Conservation (phyloP, 2,888 invertebrate species). For the Cantharis rufa region DNA sequence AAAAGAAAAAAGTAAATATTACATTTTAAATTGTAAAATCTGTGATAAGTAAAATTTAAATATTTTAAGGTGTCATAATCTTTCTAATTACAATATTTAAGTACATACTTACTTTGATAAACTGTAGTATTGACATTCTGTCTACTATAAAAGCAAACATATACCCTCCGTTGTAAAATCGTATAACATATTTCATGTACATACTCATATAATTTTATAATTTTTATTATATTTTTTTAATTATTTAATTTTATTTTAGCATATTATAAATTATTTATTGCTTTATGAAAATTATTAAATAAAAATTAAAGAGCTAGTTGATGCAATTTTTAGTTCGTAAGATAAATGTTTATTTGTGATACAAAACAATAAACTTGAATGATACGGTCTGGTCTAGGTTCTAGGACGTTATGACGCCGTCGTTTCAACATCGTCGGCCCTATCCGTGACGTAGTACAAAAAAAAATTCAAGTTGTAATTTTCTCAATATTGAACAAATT, state of each 20-base stretch:
- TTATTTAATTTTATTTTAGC: not conserved
- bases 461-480: too few species aligned
- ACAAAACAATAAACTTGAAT: too few species aligned
- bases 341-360: too few species aligned
- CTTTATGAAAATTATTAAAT: not conserved
- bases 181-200: too few species aligned
- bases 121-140: not conserved
- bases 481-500: too few species aligned
- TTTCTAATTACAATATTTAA: not conserved
- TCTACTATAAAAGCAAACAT: not conserved
- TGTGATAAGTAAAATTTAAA: not conserved
- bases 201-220: not conserved
- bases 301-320: not conserved
- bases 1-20: not conserved
- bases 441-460: too few species aligned
- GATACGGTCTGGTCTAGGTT: too few species aligned
- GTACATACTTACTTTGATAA: not conserved
- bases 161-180: too few species aligned
- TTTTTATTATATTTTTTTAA: not conserved
- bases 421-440: too few species aligned
- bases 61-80: not conserved
- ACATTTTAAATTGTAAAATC: not conserved
- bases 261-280: not conserved
- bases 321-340: too few species aligned
- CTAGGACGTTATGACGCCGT: too few species aligned